Evolutionary conservation across 2,113 vertebrate genomes (phyloP).

Genomic region (Thalassarche chlororhynchos): DNA sequence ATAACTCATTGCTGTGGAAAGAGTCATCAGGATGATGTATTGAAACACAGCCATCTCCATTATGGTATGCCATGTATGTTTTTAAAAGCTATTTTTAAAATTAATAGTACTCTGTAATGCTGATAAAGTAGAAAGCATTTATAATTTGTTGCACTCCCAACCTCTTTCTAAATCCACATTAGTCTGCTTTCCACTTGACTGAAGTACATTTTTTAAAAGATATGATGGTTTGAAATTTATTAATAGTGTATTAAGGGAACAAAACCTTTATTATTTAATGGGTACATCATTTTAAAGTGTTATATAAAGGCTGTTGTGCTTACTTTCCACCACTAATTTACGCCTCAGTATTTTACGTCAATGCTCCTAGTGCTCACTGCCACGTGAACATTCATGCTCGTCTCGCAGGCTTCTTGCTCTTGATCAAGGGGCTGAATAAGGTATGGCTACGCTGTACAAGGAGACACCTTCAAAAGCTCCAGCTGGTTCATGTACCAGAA

Average conservation of each 20-base stretch:
- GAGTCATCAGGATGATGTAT: slow-evolving; percentile 47
- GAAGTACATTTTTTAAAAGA: slow-evolving; percentile 9
- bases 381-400: not conserved
- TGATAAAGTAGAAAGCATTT: slow-evolving; percentile 63
- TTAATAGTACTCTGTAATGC: slow-evolving; percentile 52
- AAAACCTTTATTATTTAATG: slow-evolving; percentile 33
- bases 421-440: fast-evolving
- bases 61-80: slow-evolving; percentile 61
- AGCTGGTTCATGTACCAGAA: not conserved
- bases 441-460: fast-evolving
- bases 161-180: slow-evolving; percentile 19
- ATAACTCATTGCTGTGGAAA: slow-evolving; percentile 2
- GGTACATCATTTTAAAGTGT: not conserved
- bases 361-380: not conserved
- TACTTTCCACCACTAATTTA: not conserved
- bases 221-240: slow-evolving; percentile 11
- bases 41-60: slow-evolving; percentile 50
- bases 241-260: not conserved
- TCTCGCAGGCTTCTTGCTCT: not conserved
- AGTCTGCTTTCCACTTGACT: not conserved
- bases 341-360: not conserved
- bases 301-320: not conserved
- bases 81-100: slow-evolving; percentile 70
- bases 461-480: not conserved
- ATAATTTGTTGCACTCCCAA: slow-evolving; percentile 40